These are phyloP conservation scores for Uropsilus gracilis DNA, from an alignment of 2,113 vertebrate genomes.

Conservation along the genomic window DNA sequence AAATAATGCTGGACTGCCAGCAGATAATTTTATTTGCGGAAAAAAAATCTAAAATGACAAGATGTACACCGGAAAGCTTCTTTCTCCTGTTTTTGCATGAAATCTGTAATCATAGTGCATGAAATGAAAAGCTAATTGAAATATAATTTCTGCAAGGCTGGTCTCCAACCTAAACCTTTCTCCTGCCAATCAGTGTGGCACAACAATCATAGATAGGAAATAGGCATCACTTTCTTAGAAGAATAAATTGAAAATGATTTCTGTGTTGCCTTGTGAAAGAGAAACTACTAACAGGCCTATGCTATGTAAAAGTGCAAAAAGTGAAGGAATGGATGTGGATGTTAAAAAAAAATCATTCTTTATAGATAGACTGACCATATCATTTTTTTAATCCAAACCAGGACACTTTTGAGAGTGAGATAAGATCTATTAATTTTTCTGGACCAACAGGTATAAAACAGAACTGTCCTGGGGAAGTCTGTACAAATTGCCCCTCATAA, in stretches of 20 bases:
- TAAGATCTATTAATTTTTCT: background rate
- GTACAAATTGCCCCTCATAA: background rate
- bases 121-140: slow-evolving; percentile 15
- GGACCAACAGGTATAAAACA: background rate
- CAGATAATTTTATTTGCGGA: background rate
- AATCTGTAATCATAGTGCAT: background rate
- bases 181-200: slow-evolving; percentile 3
- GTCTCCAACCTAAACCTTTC: background rate
- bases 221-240: background rate
- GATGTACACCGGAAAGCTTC: background rate
- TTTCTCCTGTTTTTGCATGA: background rate
- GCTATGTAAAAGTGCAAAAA: background rate
- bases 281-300: background rate
- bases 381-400: background rate
- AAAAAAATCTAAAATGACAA: background rate
- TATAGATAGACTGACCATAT: background rate
- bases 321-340: background rate
- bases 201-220: background rate
- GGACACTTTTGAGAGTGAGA: slow-evolving; percentile 1
- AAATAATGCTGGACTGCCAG: background rate
- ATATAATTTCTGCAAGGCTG: background rate
- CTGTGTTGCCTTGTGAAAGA: background rate
- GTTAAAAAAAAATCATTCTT: slow-evolving; percentile 26
- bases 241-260: background rate
- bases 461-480: background rate